phyloP scores from a whole-genome alignment of 2,797 vertebrate species.

The Lutra lutra region DNA sequence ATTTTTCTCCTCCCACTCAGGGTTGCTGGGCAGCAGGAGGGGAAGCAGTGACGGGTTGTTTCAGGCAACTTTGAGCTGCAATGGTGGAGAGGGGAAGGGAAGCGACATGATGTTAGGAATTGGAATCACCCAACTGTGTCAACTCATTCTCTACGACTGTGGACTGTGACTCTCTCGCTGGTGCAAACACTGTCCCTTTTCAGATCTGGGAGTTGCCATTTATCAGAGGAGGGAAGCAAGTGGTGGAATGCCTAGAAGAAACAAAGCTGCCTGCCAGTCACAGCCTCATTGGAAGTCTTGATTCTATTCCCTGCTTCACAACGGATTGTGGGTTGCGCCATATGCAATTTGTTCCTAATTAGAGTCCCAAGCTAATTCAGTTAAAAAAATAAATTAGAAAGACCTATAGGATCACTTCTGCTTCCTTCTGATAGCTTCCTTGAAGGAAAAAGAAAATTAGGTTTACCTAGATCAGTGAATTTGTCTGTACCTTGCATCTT shows the following conservation, averaged over 20 bases:
- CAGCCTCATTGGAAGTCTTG: not conserved
- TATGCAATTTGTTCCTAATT: not conserved
- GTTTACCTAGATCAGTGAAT: not conserved
- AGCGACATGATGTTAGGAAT: not conserved
- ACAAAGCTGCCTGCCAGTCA: not conserved
- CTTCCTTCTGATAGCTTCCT: not conserved
- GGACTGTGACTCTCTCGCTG: not conserved
- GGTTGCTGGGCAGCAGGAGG: not conserved
- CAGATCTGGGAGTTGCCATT: not conserved
- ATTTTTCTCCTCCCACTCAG: not conserved
- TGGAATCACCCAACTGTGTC: not conserved
- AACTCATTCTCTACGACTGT: not conserved
- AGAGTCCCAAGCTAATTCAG: not conserved
- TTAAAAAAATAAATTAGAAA: not conserved
- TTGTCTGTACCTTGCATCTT: not conserved
- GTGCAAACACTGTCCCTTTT: not conserved
- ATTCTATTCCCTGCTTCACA: not conserved
- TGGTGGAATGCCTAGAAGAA: not conserved
- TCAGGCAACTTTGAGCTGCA: not conserved
- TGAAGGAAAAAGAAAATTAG: constrained; percentile 4
- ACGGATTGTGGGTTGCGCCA: rapidly evolving
- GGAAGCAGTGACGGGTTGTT: not conserved
- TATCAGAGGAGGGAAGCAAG: not conserved
- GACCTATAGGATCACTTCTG: not conserved
- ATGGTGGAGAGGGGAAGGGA: not conserved